Evolutionary conservation across 2,113 vertebrate species (phyloP), one percentile per base, ranked within the genome.

Genomic region (Caretta caretta): DNA sequence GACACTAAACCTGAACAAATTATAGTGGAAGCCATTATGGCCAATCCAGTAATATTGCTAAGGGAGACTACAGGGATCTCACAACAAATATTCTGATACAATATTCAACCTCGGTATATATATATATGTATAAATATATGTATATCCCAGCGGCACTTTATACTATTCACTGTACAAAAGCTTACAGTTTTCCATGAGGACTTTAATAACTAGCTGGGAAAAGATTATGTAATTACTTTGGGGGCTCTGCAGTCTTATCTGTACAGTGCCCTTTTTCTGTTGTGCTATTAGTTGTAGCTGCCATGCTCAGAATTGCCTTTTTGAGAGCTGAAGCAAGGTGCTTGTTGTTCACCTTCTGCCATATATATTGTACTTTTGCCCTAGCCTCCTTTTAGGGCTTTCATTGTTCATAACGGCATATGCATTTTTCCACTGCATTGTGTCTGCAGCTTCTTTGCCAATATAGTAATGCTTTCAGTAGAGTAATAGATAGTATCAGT

Each of bases 61-160:
- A 98, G 98, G 98, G 98, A 99, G 98, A 98, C 98, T 98, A 98
- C 99, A 99, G 99, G 99, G 99, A 99, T 99, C 99, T 99, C 98
- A 99, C 98, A 97, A 99, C 98, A 98, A 98, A 98, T 98, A 98
- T 98, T 98, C 98, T 99, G 99, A 99, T 98, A 98, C 98, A 98
- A 98, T 99, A 98, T 99, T 99, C 99, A 98, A 98, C 99, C 99
- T 99, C 99, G 99, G 98, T 99, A 98, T 99, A 98, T 99, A 97
- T 97, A 97, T 99, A 98, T 99, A 99, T 99, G 98, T 99, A 98
- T 98, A 99, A 98, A 98, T 98, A 99, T 98, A 98, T 98, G 99
- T 98, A 98, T 98, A 98, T 98, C 99, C 99, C 99, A 99, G 99
- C 99, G 98, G 99, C 99, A 99, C 99, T 99, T 99, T 99, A 99